A percentile compares a stretch with the other conserved stretches of the same genome.
Evolutionary conservation across 2,113 vertebrate species (phyloP).

Genomic region (Guaruba guarouba): DNA sequence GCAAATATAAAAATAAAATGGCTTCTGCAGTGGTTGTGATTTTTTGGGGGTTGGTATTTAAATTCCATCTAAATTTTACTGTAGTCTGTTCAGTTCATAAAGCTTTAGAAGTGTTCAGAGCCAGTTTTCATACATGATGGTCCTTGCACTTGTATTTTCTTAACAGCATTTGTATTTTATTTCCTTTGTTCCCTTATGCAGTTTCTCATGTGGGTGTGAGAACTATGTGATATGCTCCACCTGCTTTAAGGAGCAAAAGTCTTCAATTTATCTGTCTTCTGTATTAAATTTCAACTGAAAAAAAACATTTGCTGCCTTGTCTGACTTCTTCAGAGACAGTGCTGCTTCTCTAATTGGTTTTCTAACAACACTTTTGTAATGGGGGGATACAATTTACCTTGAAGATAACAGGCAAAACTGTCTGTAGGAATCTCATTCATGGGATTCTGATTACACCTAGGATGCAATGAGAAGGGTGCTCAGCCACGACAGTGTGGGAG

Average conservation of each 20-base stretch:
- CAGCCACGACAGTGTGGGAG: background rate
- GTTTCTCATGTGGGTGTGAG: slow-evolving; percentile 2
- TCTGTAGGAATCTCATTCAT: background rate
- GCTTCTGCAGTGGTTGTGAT: background rate
- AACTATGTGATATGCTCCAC: background rate
- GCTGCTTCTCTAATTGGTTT: background rate
- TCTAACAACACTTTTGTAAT: background rate
- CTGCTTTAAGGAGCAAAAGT: slow-evolving; percentile 21
- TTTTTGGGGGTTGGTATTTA: background rate
- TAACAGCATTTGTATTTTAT: background rate
- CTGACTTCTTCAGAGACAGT: background rate
- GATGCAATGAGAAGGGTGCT: background rate
- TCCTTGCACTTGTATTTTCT: background rate
- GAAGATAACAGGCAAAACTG: background rate
- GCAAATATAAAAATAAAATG: slow-evolving; percentile 22
- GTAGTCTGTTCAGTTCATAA: background rate
- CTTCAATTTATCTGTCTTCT: background rate
- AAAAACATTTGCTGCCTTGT: background rate
- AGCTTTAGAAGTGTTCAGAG: background rate
- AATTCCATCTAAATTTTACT: background rate
- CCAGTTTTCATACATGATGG: background rate
- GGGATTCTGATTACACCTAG: background rate
- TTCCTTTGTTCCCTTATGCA: background rate
- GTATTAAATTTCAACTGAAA: background rate
- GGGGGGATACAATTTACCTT: background rate